Conservation (phyloP, 1,140 invertebrate species). For the Lithobius niger region DNA sequence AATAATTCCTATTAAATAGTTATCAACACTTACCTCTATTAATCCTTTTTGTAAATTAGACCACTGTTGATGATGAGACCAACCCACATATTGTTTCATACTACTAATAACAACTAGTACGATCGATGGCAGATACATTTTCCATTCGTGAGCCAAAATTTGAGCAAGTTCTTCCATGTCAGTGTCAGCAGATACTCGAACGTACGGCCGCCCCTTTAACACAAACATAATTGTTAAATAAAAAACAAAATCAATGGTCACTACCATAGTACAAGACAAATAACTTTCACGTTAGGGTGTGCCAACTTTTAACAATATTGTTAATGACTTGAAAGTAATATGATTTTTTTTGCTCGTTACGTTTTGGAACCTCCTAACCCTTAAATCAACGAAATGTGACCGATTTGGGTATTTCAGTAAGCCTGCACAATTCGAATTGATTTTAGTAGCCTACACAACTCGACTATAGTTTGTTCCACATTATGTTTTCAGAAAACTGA, state of each 20-base stretch:
- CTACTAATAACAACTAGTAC: slow-evolving; percentile 21
- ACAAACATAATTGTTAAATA: background rate
- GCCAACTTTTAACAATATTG: background rate
- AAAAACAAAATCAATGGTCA: too few relatives aligned
- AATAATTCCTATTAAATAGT: too few relatives aligned
- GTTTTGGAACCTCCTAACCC: background rate
- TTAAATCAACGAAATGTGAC: background rate
- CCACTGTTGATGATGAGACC: slow-evolving; percentile 19
- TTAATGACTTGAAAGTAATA: too few relatives aligned
- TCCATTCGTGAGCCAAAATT: slow-evolving; percentile 10
- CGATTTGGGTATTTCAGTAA: background rate
- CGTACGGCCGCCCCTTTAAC: slow-evolving; percentile 7
- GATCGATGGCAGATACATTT: slow-evolving; percentile 20
- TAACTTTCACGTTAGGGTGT: background rate
- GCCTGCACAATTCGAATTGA: too few relatives aligned
- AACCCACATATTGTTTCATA: slow-evolving; percentile 15
- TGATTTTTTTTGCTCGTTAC: too few relatives aligned
- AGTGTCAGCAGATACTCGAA: slow-evolving; percentile 1
- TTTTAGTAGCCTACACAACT: too few relatives aligned
- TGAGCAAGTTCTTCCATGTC: background rate
- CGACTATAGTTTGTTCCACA: too few relatives aligned
- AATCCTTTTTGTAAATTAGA: slow-evolving; percentile 22
- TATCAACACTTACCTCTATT: slow-evolving; percentile 22
- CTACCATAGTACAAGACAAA: too few relatives aligned
- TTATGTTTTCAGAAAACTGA: too few relatives aligned